phyloP scores from a whole-genome alignment of 2,888 invertebrate genomes.

The Dryocosmus kuriphilus region DNA sequence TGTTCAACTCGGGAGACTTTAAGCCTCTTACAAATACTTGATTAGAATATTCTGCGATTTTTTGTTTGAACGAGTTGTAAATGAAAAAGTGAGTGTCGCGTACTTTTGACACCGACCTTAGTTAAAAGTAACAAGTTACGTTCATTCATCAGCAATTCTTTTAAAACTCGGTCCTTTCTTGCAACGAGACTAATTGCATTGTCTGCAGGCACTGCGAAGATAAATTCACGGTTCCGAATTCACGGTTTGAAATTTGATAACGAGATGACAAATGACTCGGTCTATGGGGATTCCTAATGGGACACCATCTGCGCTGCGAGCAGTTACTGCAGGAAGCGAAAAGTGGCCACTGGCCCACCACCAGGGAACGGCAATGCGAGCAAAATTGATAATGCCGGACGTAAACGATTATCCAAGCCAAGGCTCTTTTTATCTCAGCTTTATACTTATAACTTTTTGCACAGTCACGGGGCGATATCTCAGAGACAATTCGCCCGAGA shows the following conservation, averaged over 20 bases:
- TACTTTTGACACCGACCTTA: too few relatives aligned
- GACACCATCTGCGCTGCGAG: conserved; percentile 62
- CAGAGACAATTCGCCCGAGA: conserved; percentile 42
- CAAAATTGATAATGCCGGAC: conserved; percentile 73
- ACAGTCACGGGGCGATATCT: conserved; percentile 36
- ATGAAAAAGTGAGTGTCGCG: too few relatives aligned
- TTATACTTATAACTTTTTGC: conserved; percentile 46
- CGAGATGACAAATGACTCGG: conserved; percentile 65
- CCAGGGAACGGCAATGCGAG: conserved; percentile 66
- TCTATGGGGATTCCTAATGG: conserved; percentile 63
- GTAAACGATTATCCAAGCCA: conserved; percentile 66
- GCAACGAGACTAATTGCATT: neutral
- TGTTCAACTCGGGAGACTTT: too few relatives aligned
- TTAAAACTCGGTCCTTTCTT: too few relatives aligned
- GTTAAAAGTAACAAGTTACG: too few relatives aligned
- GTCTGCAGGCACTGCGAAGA: conserved; percentile 1
- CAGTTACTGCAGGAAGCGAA: conserved; percentile 56
- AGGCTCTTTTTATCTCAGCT: conserved; percentile 43
- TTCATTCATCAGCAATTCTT: too few relatives aligned
- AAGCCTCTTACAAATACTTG: too few relatives aligned
- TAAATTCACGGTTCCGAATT: conserved; percentile 25
- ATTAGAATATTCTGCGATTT: too few relatives aligned
- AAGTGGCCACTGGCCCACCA: conserved; percentile 52
- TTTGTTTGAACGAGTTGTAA: too few relatives aligned
- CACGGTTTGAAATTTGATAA: conserved; percentile 58